These are phyloP conservation scores for Eupithecia vulgata DNA, from an alignment of 2,888 invertebrate genomes.

Conservation along the genomic window DNA sequence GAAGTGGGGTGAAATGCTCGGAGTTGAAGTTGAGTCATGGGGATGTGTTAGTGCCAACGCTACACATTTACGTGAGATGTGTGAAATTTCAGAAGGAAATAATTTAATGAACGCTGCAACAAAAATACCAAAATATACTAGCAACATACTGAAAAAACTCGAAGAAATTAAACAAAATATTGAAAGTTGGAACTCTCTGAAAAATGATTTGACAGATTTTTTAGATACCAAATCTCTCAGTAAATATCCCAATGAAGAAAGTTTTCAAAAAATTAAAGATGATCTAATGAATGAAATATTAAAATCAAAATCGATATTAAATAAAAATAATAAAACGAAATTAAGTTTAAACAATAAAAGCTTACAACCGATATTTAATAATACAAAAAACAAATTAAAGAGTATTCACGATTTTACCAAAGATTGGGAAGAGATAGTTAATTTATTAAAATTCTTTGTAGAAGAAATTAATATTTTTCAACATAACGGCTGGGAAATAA, in stretches of 20 bases:
- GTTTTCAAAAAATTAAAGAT: constrained; percentile 9
- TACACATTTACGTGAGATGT: neutral
- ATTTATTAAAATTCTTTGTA: constrained; percentile 15
- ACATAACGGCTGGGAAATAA: neutral
- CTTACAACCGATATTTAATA: neutral
- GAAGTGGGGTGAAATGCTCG: neutral
- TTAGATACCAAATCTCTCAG: neutral
- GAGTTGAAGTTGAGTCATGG: neutral
- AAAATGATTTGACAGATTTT: neutral
- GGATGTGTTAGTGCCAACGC: constrained; percentile 1
- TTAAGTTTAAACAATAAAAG: neutral
- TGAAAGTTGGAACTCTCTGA: neutral
- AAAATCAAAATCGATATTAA: neutral
- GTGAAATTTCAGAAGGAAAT: neutral
- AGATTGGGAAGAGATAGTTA: constrained; percentile 15
- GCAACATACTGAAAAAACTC: neutral
- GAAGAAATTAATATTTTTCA: constrained; percentile 11
- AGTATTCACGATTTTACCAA: neutral
- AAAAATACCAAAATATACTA: constrained; percentile 8
- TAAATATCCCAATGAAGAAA: constrained; percentile 8
- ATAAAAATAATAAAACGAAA: neutral
- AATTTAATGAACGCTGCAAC: neutral
- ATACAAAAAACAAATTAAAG: constrained; percentile 7
- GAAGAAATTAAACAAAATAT: constrained; percentile 13
- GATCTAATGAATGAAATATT: neutral